Evolutionary conservation across 2,797 vertebrate species (phyloP).

Genomic region (Apodemus agrarius): DNA sequence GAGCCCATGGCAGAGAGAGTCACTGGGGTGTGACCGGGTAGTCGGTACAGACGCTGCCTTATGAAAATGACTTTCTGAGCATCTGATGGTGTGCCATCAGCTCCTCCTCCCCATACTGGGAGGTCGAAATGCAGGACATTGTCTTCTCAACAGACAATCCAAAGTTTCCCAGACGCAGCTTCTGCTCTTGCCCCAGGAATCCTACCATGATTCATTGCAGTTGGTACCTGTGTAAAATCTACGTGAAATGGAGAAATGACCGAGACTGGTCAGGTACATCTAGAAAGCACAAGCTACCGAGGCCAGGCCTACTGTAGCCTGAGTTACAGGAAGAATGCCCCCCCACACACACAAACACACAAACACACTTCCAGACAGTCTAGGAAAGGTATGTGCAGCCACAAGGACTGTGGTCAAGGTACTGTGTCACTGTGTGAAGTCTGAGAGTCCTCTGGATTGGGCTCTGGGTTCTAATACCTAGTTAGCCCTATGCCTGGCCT

Average conservation of each 20-base stretch:
- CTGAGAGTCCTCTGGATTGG: not conserved
- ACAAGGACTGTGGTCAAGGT: not conserved
- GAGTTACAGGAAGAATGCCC: not conserved
- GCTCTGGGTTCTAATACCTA: fast-evolving
- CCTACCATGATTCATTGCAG: not conserved
- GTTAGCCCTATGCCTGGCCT: not conserved
- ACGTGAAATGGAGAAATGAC: not conserved
- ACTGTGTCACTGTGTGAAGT: not conserved
- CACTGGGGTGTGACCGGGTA: not conserved
- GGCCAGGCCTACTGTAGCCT: not conserved
- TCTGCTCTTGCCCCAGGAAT: not conserved
- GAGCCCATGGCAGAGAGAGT: not conserved
- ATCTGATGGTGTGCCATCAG: not conserved
- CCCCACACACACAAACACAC: not conserved
- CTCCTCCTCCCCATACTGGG: not conserved
- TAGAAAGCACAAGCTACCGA: not conserved
- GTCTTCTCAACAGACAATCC: not conserved
- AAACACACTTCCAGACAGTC: not conserved
- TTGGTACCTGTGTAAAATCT: not conserved
- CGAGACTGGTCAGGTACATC: not conserved
- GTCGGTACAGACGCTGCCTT: not conserved
- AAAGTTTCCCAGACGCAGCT: not conserved
- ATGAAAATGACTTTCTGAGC: not conserved
- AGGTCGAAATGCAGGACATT: not conserved
- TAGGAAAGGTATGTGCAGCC: not conserved